These are phyloP conservation scores for Nomada lathburiana DNA, from an alignment of 2,888 invertebrate genomes.

Conservation along the genomic window DNA sequence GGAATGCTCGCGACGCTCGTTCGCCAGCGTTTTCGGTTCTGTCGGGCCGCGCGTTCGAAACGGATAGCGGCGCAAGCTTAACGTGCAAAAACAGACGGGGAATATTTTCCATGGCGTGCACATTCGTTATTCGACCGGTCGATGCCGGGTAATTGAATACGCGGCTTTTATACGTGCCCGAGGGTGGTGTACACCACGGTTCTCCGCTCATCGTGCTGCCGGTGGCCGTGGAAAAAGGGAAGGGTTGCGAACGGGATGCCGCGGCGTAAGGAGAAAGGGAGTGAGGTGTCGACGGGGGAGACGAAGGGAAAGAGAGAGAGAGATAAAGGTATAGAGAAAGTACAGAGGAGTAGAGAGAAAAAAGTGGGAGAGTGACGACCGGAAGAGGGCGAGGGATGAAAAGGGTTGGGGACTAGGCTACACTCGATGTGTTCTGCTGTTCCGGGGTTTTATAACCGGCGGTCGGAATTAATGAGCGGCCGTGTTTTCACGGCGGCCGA, in stretches of 20 bases:
- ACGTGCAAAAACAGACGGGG: conserved; percentile 65
- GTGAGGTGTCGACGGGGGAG: not conserved
- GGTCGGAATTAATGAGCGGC: conserved; percentile 79
- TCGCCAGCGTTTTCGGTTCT: conserved; percentile 14
- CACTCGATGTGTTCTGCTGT: conserved; percentile 72
- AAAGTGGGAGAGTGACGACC: conserved; percentile 7
- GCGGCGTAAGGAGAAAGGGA: not conserved
- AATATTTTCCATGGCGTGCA: conserved; percentile 78
- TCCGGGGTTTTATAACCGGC: conserved; percentile 75
- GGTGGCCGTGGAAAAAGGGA: conserved; percentile 21
- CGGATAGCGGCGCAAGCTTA: conserved; percentile 28
- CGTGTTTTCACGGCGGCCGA: conserved; percentile 77
- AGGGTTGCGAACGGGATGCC: conserved; percentile 13
- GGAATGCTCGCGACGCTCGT: not conserved
- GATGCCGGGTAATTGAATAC: conserved; percentile 80
- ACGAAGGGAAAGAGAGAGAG: not conserved
- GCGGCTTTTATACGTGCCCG: conserved; percentile 74
- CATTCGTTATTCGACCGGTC: conserved; percentile 78
- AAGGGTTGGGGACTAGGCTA: conserved; percentile 58
- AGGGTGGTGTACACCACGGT: conserved; percentile 58
- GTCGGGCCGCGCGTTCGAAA: conserved; percentile 22
- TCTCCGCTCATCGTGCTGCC: conserved; percentile 30
- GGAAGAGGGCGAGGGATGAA: conserved; percentile 35
- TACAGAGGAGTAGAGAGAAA: not conserved
- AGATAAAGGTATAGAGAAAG: not conserved